A percentile compares a stretch with the other conserved stretches of the same genome.
These are phyloP conservation scores for Globia sparganii DNA, from an alignment of 2,888 invertebrate genomes.

Conservation along the genomic window DNA sequence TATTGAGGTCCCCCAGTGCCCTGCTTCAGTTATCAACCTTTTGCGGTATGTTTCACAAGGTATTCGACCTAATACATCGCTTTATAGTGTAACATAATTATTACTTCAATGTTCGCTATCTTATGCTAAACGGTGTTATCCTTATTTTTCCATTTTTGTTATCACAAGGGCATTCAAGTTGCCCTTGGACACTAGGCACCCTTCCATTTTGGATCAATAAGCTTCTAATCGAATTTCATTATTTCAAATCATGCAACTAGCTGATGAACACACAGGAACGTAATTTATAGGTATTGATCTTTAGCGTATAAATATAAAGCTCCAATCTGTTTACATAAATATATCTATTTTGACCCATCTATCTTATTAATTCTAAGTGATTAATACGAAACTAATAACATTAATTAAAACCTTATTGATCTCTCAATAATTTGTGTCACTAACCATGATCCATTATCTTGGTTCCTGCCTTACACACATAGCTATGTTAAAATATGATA, in stretches of 20 bases:
- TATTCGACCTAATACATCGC: conserved; percentile 22
- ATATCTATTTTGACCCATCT: conserved; percentile 31
- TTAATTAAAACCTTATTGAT: conserved; percentile 58
- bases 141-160: conserved; percentile 35
- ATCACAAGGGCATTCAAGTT: conserved; percentile 43
- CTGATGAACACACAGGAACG: neutral
- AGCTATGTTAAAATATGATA: conserved; percentile 51
- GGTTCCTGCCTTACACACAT: conserved; percentile 19
- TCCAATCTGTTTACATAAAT: conserved; percentile 51
- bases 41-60: conserved; percentile 5
- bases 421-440: conserved; percentile 45
- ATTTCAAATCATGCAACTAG: conserved; percentile 8
- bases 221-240: conserved; percentile 8
- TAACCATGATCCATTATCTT: conserved; percentile 56
- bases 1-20: neutral
- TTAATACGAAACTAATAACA: conserved; percentile 54
- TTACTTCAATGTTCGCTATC: conserved; percentile 38
- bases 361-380: conserved; percentile 52
- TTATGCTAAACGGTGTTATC: conserved; percentile 37
- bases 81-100: conserved; percentile 10
- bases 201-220: conserved; percentile 21
- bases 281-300: conserved; percentile 18
- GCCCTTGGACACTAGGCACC: conserved; percentile 19
- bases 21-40: conserved; percentile 14
- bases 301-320: conserved; percentile 22